Percentiles rank a stretch among this genome's conserved stretches.
Evolutionary conservation across 2,113 vertebrate species (phyloP).

Genomic region (Tupaia chinensis): DNA sequence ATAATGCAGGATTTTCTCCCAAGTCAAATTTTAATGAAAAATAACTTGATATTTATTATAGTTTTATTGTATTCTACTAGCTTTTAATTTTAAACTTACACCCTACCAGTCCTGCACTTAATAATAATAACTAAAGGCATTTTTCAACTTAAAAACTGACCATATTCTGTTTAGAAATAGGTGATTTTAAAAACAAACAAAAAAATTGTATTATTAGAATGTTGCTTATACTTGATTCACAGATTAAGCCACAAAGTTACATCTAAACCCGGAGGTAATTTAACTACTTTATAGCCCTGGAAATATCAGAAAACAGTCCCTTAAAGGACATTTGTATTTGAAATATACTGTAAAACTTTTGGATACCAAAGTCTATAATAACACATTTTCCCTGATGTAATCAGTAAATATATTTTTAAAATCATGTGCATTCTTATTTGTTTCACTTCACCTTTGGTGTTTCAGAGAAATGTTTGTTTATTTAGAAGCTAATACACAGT

Average conservation of each 20-base stretch:
- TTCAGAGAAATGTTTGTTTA: neutral
- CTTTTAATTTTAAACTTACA: slow-evolving; percentile 62
- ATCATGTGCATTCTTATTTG: too few relatives aligned
- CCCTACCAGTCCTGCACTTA: slow-evolving; percentile 24
- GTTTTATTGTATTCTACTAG: slow-evolving; percentile 33
- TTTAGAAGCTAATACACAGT: neutral
- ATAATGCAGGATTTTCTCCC: neutral
- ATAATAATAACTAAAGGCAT: slow-evolving; percentile 45
- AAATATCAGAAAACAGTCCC: neutral
- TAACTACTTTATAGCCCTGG: neutral
- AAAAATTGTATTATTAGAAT: neutral
- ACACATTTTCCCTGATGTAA: neutral
- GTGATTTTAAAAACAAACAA: slow-evolving; percentile 35
- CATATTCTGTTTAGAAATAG: neutral
- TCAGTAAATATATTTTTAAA: neutral
- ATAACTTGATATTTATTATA: slow-evolving; percentile 58
- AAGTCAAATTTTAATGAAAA: slow-evolving; percentile 65
- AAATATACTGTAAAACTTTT: neutral
- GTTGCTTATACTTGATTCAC: neutral
- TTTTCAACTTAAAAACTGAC: neutral
- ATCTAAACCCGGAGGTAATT: neutral
- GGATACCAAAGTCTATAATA: neutral
- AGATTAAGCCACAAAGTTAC: neutral
- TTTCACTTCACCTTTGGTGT: neutral
- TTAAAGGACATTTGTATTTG: neutral